Evolutionary conservation across 2,113 vertebrate genomes (phyloP).

Genomic region (Poecilia latipinna): DNA sequence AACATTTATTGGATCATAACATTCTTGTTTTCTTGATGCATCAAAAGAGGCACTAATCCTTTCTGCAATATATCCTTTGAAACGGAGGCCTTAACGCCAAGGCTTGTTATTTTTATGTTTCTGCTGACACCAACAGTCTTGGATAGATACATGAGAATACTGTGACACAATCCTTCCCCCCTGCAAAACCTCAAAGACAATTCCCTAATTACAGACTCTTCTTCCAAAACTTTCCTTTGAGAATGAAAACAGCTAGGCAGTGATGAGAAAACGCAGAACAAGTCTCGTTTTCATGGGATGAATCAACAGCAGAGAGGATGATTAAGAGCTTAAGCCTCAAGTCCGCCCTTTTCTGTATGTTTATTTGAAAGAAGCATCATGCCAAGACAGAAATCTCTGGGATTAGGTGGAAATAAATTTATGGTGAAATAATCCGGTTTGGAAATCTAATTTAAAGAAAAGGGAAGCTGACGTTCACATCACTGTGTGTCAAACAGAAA

Average conservation of each 20-base stretch:
- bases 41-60: background rate
- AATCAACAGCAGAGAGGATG: slow-evolving; percentile 41
- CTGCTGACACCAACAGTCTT: slow-evolving; percentile 2
- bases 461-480: slow-evolving; percentile 53
- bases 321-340: slow-evolving; percentile 34
- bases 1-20: background rate
- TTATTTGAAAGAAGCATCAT: slow-evolving; percentile 46
- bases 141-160: slow-evolving; percentile 1
- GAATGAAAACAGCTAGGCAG: slow-evolving; percentile 37
- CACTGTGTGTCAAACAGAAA: slow-evolving; percentile 60
- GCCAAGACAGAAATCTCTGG: slow-evolving; percentile 47
- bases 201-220: slow-evolving; percentile 47
- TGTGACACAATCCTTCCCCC: slow-evolving; percentile 28
- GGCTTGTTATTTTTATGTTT: background rate
- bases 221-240: slow-evolving; percentile 16
- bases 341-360: slow-evolving; percentile 40
- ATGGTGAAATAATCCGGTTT: slow-evolving; percentile 67
- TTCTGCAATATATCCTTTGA: background rate
- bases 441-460: slow-evolving; percentile 57
- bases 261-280: slow-evolving; percentile 24
- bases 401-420: slow-evolving; percentile 68
- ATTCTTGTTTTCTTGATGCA: background rate
- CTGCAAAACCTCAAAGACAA: slow-evolving; percentile 50
- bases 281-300: slow-evolving; percentile 22
- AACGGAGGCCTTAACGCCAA: background rate